Percentiles rank a stretch among this genome's conserved stretches.
phyloP scores from a whole-genome alignment of 2,888 invertebrate species.

The Macaria liturata region DNA sequence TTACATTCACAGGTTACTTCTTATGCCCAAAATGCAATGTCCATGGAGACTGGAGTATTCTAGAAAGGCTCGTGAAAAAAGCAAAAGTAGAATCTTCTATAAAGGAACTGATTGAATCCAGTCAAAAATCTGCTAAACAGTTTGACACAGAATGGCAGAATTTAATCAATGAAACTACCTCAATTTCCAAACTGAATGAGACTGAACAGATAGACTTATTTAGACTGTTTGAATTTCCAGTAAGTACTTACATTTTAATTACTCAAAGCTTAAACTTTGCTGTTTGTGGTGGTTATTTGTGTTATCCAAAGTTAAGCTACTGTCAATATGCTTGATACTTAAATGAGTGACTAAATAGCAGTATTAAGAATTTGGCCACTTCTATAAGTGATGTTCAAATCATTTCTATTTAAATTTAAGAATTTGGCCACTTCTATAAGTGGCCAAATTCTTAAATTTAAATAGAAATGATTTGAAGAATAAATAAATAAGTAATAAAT shows the following conservation, averaged over 20 bases:
- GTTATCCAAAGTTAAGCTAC: too few species aligned
- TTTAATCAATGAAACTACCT: slow-evolving; percentile 64
- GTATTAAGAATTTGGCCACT: too few species aligned
- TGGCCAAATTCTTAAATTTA: too few species aligned
- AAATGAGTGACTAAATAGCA: too few species aligned
- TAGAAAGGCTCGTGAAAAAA: slow-evolving; percentile 80
- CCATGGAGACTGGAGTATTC: slow-evolving; percentile 85
- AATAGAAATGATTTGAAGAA: too few species aligned
- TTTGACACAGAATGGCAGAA: slow-evolving; percentile 75
- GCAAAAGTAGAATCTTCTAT: slow-evolving; percentile 58
- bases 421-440: too few species aligned
- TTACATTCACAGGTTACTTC: slow-evolving; percentile 83
- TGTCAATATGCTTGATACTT: too few species aligned
- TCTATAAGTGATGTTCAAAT: too few species aligned
- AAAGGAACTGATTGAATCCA: slow-evolving; percentile 63
- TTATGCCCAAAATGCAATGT: slow-evolving; percentile 87
- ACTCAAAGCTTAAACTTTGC: not conserved
- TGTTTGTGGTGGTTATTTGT: too few species aligned
- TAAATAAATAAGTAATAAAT: too few species aligned
- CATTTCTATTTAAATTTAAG: too few species aligned
- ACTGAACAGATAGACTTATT: slow-evolving; percentile 72
- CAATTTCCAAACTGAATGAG: slow-evolving; percentile 70
- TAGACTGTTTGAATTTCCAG: slow-evolving; percentile 82
- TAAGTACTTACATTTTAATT: slow-evolving; percentile 51
- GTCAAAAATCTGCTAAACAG: slow-evolving; percentile 54